phyloP scores from a whole-genome alignment of 92 coral and sea anemone species.

The Bergia puertoricense region DNA sequence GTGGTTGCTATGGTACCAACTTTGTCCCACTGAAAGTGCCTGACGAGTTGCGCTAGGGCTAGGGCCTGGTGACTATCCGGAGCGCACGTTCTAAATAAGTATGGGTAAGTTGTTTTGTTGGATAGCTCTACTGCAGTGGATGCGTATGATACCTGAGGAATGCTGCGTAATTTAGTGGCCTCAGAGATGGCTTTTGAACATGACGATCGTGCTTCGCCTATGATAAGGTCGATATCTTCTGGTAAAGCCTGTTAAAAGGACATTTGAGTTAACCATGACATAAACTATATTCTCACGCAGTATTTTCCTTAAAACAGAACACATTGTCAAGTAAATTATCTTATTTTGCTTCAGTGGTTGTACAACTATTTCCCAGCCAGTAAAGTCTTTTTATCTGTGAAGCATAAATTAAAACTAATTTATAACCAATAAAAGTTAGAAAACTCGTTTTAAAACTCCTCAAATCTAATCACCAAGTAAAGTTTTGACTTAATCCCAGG shows the following conservation, averaged over 20 bases:
- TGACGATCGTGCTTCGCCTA: conserved; percentile 95
- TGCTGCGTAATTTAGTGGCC: conserved; percentile 75
- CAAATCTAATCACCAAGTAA: too few relatives aligned
- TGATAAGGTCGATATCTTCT: conserved; percentile 81
- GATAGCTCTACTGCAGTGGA: conserved; percentile 87
- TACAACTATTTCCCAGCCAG: too few relatives aligned
- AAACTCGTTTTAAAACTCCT: too few relatives aligned
- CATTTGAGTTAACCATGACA: neutral
- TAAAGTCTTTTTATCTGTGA: too few relatives aligned
- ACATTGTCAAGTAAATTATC: too few relatives aligned
- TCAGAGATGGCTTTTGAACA: conserved; percentile 93
- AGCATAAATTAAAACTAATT: too few relatives aligned
- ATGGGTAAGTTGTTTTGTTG: conserved; percentile 82
- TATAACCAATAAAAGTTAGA: too few relatives aligned
- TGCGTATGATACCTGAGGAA: conserved; percentile 97
- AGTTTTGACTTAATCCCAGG: too few relatives aligned
- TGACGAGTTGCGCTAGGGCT: conserved; percentile 83
- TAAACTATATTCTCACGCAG: too few relatives aligned
- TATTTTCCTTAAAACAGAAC: too few relatives aligned
- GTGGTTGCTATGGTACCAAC: conserved; percentile 88
- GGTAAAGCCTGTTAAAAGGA: conserved; percentile 69
- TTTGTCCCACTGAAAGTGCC: conserved; percentile 75
- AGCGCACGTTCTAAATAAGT: conserved; percentile 95
- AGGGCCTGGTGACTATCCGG: conserved; percentile 84
- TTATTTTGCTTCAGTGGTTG: too few relatives aligned